phyloP scores from a whole-genome alignment of 2,797 vertebrate genomes.

The Amblyopsis hoosieri region DNA sequence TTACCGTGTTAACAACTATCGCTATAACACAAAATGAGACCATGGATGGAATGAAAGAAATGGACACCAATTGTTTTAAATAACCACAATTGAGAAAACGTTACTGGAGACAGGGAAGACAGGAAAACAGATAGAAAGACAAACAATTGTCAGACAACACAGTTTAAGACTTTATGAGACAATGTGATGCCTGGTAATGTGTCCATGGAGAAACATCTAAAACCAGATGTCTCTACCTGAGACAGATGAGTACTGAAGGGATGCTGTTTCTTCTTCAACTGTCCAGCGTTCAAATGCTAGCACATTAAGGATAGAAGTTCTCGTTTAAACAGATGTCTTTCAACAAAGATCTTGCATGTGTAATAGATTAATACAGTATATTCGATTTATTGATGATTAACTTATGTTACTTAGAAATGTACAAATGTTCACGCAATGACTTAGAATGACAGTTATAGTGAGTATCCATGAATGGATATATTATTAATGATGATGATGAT shows the following conservation, averaged over 20 bases:
- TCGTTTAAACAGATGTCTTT: background rate
- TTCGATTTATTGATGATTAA: background rate
- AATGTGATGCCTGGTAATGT: slow-evolving; percentile 9
- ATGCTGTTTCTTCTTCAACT: slow-evolving; percentile 54
- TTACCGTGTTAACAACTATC: background rate
- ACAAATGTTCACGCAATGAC: background rate
- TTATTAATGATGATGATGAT: slow-evolving; percentile 7
- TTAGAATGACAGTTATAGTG: slow-evolving; percentile 13
- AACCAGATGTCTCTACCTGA: slow-evolving; percentile 51
- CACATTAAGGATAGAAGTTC: slow-evolving; percentile 27
- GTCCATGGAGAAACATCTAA: background rate
- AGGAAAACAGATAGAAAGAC: background rate
- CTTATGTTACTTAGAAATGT: slow-evolving; percentile 12
- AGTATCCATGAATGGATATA: slow-evolving; percentile 1
- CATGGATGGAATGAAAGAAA: background rate
- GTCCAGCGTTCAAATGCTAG: slow-evolving; percentile 61
- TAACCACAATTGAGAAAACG: background rate
- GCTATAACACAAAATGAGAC: slow-evolving; percentile 2
- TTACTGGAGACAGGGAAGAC: background rate
- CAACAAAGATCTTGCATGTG: background rate
- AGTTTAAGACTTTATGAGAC: slow-evolving; percentile 10
- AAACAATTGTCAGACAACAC: background rate
- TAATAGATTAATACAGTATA: background rate
- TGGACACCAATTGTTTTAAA: background rate
- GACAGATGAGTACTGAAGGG: slow-evolving; percentile 40